Evolutionary conservation across 2,888 invertebrate species (phyloP).

Genomic region (Athalia circularis): DNA sequence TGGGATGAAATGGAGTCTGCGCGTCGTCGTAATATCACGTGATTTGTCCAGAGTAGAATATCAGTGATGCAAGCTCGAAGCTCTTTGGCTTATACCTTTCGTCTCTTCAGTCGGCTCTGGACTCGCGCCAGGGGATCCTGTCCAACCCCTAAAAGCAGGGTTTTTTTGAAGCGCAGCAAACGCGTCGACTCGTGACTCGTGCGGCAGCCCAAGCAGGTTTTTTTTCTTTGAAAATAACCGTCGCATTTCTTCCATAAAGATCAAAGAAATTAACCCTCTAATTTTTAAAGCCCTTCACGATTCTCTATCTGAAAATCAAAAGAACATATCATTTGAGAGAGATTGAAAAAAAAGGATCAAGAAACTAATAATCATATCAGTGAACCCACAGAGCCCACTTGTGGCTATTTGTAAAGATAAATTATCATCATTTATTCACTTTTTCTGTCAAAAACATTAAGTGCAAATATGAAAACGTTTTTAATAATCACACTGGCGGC

Average conservation of each 20-base stretch:
- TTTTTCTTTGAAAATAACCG: too few relatives aligned
- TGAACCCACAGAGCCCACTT: neutral
- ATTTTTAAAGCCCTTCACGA: too few relatives aligned
- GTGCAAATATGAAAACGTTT: conserved; percentile 25
- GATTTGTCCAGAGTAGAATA: conserved; percentile 7
- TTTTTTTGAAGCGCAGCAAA: conserved; percentile 4
- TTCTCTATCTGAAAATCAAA: too few relatives aligned
- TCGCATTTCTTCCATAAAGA: too few relatives aligned
- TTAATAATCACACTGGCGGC: conserved; percentile 10
- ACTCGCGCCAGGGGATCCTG: conserved; percentile 40
- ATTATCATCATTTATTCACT: neutral
- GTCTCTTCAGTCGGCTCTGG: conserved; percentile 36
- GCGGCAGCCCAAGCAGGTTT: too few relatives aligned
- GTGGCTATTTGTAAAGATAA: neutral
- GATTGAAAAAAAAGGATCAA: neutral
- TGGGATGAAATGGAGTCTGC: conserved; percentile 21
- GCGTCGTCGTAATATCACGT: conserved; percentile 23
- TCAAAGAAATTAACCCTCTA: too few relatives aligned
- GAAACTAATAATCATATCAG: neutral
- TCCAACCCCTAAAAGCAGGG: conserved; percentile 17
- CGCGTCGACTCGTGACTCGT: conserved; percentile 15
- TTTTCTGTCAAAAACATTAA: neutral
- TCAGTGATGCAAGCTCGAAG: conserved; percentile 24
- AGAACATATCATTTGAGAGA: neutral
- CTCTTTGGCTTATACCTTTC: conserved; percentile 6